Conservation (phyloP, 2,797 vertebrate genomes). For the Halcyon smyrnensis region DNA sequence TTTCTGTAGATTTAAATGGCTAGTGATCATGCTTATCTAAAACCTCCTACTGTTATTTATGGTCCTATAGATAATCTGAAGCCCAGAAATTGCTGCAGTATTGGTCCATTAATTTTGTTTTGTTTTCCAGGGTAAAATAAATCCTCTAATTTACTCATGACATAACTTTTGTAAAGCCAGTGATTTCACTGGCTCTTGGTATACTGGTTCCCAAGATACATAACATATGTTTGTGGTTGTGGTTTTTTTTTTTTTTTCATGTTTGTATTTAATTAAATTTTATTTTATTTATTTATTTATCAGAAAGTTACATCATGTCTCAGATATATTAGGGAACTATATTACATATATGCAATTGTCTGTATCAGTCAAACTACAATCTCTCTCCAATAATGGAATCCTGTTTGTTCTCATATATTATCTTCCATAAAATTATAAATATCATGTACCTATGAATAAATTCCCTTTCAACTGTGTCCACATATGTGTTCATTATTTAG, state of each 20-base stretch:
- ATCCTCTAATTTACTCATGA: neutral
- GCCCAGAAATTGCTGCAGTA: neutral
- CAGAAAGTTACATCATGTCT: neutral
- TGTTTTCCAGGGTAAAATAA: neutral
- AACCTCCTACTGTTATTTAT: neutral
- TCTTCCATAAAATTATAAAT: neutral
- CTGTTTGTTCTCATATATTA: neutral
- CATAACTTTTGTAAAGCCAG: neutral
- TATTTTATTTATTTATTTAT: neutral
- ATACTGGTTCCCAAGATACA: neutral
- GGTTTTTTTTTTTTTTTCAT: too few relatives aligned
- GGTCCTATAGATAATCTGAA: neutral
- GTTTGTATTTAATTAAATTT: too few relatives aligned
- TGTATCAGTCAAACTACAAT: neutral
- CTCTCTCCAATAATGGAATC: neutral
- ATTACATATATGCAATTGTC: neutral
- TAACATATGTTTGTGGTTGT: neutral
- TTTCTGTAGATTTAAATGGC: neutral
- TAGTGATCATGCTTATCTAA: neutral
- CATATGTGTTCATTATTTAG: conserved; percentile 23
- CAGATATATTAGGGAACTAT: neutral
- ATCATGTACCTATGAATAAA: neutral
- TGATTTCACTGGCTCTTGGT: neutral
- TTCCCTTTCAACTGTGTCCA: neutral
- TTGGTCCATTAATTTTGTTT: neutral